Base-by-base conservation (phyloP, 1,140 invertebrate genomes). In the Dendrolimus kikuchii region DNA sequence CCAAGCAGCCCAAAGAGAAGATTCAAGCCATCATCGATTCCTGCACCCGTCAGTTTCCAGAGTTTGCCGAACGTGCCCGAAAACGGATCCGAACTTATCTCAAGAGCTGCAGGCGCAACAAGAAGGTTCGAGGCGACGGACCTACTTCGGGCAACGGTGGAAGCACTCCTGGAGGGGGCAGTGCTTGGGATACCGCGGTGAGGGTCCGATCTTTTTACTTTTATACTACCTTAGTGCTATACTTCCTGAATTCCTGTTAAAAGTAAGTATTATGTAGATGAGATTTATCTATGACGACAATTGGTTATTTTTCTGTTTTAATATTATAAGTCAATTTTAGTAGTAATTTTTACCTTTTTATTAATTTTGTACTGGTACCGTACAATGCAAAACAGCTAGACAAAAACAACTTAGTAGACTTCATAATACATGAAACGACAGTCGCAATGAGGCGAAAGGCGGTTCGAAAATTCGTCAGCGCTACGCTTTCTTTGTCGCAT, bases 21-120 rank as follows among this genome's bases (percentile, higher is more conserved):
- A 97, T 99, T 60, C 96, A 98, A 79, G 97, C 97, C 6, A 99
- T 99, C 74, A 96, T 99, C 66, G 97, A 99, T 77, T 98, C 96
- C 5, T 99, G 97, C 87, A 95, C 96, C 55, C 90, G 97, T 66
- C 97, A 99, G 87, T 99, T 99, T 81, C 97, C 97, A 44, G 97
- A 98, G 89, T 98, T 98, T 79, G 95, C 96, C 42, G 96, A 98
- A 79, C 90, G 97, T 53, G 96, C 97, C 46, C 90, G 97, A 59
- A 98, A 99, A 89, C 89, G 97, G 50, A 98, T 99, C 74, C 90
- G 97, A 68, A 98, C 97, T 47, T 99, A 99, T 86, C 89, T 98
- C 60, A 99, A 98, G 87, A 98, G 96, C 45, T 99, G 97, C 86
- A 90, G 97, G 47, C 90, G 97, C 68, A 98, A 98, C 85, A 97